A percentile compares a stretch with the other conserved stretches of the same genome.
Evolutionary conservation across 2,888 invertebrate species (phyloP).

Genomic region (Gonocerus acuteangulatus): DNA sequence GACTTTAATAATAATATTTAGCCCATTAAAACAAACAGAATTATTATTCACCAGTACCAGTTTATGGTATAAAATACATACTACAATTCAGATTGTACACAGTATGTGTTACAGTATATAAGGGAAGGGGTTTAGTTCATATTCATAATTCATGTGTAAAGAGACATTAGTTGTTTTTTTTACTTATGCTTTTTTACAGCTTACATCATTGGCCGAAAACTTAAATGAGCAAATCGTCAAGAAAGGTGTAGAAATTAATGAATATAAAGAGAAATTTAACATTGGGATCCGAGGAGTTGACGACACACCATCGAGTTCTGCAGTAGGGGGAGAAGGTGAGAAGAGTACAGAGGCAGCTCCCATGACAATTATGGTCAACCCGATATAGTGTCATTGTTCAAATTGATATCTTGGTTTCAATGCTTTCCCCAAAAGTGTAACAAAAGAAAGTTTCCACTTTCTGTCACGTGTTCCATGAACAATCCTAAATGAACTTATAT

Average conservation of each 20-base stretch:
- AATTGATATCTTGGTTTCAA: background rate
- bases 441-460: background rate
- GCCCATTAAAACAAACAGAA: too few relatives aligned
- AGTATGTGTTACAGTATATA: too few relatives aligned
- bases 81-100: too few relatives aligned
- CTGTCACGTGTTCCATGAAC: background rate
- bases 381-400: constrained; percentile 31
- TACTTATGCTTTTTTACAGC: constrained; percentile 53
- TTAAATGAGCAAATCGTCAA: constrained; percentile 72
- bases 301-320: constrained; percentile 41
- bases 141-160: too few relatives aligned
- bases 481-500: background rate
- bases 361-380: constrained; percentile 37
- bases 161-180: too few relatives aligned
- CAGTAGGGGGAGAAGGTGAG: constrained; percentile 31
- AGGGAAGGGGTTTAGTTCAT: too few relatives aligned
- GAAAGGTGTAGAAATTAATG: constrained; percentile 85
- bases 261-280: constrained; percentile 83
- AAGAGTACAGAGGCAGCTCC: constrained; percentile 31
- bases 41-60: too few relatives aligned
- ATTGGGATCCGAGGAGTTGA: constrained; percentile 72
- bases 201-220: constrained; percentile 68
- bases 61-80: too few relatives aligned
- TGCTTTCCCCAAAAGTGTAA: constrained; percentile 5
- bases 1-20: too few relatives aligned